Evolutionary conservation across 2,888 invertebrate species (phyloP).

Genomic region (Chydorus sphaericus): DNA sequence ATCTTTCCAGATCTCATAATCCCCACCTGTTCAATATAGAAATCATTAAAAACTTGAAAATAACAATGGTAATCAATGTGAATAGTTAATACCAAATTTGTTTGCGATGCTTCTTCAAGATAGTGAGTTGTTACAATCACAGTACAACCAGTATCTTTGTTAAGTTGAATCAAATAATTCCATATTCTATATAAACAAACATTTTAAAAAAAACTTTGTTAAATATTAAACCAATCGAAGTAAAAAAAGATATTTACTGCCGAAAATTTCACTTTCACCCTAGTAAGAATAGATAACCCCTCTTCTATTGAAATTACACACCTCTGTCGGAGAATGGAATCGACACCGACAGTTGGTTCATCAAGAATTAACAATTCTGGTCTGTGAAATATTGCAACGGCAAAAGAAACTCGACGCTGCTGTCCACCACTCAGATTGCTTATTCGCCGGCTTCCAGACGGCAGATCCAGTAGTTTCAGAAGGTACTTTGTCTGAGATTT

Average conservation of each 20-base stretch:
- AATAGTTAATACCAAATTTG: constrained; percentile 61
- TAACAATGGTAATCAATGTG: too few species aligned
- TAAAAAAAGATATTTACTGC: too few species aligned
- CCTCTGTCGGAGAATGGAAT: constrained; percentile 75
- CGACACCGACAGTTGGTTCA: constrained; percentile 86
- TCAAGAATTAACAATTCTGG: constrained; percentile 80
- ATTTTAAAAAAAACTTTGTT: not conserved
- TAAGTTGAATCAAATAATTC: constrained; percentile 82
- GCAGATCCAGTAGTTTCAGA: constrained; percentile 77
- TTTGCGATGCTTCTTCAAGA: constrained; percentile 85
- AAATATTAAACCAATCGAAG: constrained; percentile 10
- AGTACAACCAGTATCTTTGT: constrained; percentile 76
- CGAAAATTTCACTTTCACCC: too few species aligned
- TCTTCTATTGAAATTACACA: too few species aligned
- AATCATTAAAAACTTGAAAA: too few species aligned
- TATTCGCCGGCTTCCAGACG: constrained; percentile 65
- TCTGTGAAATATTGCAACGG: constrained; percentile 82
- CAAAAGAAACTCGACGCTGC: constrained; percentile 78
- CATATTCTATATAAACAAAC: constrained; percentile 52
- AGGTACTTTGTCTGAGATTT: constrained; percentile 66
- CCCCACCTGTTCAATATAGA: constrained; percentile 54
- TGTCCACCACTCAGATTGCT: constrained; percentile 77
- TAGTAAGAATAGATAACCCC: too few species aligned
- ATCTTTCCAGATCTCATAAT: constrained; percentile 83
- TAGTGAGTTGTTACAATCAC: constrained; percentile 93